phyloP scores from a whole-genome alignment of 2,113 vertebrate genomes.

The Trichechus manatus region DNA sequence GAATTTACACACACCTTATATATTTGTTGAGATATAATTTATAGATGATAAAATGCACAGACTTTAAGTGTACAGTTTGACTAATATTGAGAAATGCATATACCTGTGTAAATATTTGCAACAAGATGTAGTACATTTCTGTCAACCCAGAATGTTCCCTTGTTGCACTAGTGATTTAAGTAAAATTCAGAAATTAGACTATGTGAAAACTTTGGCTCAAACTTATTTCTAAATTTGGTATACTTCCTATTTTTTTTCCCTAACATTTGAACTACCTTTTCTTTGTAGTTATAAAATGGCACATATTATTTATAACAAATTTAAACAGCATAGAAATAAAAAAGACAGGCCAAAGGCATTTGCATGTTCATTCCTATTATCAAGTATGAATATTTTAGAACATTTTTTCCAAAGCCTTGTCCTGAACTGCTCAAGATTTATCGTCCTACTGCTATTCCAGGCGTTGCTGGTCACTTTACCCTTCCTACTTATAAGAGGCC shows the following conservation, averaged over 20 bases:
- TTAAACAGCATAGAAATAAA: constrained; percentile 24
- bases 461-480: background rate
- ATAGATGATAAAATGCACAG: background rate
- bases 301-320: background rate
- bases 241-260: background rate
- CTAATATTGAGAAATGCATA: background rate
- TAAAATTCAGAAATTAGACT: constrained; percentile 21
- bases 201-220: background rate
- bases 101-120: background rate
- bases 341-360: background rate
- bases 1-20: background rate
- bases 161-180: background rate
- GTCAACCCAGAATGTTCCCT: background rate
- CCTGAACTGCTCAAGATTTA: background rate
- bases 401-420: background rate
- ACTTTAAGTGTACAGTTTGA: background rate
- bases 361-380: background rate
- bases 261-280: background rate
- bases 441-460: background rate
- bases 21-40: background rate
- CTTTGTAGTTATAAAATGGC: background rate
- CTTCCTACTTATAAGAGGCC: no score
- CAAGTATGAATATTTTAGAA: background rate
- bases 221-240: constrained; percentile 43
- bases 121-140: background rate